Percentiles rank a stretch among this genome's conserved stretches.
Conservation (phyloP, 2,888 invertebrate genomes). For the Apodemia hepburni region DNA sequence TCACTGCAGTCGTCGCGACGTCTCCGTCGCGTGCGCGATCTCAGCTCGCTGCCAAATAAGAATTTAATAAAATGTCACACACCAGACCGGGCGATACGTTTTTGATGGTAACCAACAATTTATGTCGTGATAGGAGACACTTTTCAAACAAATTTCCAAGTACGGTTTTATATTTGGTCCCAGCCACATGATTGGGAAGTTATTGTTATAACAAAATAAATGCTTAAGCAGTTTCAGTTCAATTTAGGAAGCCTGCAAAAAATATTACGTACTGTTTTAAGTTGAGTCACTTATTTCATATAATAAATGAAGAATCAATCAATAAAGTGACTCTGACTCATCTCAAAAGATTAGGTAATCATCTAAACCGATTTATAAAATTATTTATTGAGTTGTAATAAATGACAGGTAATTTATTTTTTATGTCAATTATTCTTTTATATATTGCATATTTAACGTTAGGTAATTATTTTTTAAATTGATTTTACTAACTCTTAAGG, state of each 20-base stretch:
- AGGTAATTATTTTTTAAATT: no score
- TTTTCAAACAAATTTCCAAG: constrained; percentile 14
- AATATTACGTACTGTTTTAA: background rate
- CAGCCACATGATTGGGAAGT: background rate
- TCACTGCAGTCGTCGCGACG: constrained; percentile 33
- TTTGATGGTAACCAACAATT: constrained; percentile 31
- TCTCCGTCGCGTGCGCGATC: constrained; percentile 36
- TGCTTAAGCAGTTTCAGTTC: no score
- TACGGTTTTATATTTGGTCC: background rate
- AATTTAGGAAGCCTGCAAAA: background rate
- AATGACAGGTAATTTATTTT: no score
- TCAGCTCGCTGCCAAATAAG: constrained; percentile 45
- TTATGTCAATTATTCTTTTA: no score
- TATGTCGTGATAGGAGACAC: constrained; percentile 18
- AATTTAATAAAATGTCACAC: constrained; percentile 62
- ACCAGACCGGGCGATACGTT: constrained; percentile 32
- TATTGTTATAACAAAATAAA: background rate
- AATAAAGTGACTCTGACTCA: no score
- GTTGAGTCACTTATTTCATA: no score
- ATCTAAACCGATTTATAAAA: no score
- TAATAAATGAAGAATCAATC: no score
- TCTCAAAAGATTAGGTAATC: no score
- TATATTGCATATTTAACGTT: no score
- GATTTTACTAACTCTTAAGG: no score
- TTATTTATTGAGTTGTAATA: no score